Conservation (phyloP, 2,113 vertebrate species). For the Prunella fulvescens region DNA sequence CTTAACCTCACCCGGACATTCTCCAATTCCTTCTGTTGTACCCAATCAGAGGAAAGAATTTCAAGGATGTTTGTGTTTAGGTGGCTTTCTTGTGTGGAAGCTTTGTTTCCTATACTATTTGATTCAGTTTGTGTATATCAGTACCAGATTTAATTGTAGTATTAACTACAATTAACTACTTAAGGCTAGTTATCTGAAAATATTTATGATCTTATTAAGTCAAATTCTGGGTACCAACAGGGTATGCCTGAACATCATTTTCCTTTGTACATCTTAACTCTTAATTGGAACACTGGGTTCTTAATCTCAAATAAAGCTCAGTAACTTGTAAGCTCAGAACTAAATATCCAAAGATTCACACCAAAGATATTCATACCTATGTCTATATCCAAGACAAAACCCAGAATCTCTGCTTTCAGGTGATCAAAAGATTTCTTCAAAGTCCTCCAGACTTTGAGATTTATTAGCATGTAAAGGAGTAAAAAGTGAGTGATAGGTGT, state of each 20-base stretch:
- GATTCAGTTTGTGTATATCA: neutral
- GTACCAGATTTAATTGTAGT: neutral
- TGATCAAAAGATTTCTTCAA: neutral
- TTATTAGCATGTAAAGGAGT: neutral
- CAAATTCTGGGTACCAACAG: neutral
- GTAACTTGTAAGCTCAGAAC: neutral
- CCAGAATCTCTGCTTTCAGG: neutral
- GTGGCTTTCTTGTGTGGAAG: neutral
- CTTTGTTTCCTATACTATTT: neutral
- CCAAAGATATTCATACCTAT: neutral
- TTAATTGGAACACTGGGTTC: neutral
- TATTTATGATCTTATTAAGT: neutral
- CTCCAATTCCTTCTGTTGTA: neutral
- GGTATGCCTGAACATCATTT: neutral
- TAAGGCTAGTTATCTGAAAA: neutral
- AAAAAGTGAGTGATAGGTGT: neutral
- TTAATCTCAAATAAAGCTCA: neutral
- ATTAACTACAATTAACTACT: neutral
- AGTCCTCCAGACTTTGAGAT: neutral
- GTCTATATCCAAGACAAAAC: neutral
- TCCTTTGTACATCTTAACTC: neutral
- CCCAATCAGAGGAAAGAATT: neutral
- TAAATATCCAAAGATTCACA: neutral
- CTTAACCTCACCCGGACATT: neutral
- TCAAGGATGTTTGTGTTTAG: neutral